Evolutionary conservation across 2,888 invertebrate genomes (phyloP).

Genomic region (Chalcosyrphus nemorum): DNA sequence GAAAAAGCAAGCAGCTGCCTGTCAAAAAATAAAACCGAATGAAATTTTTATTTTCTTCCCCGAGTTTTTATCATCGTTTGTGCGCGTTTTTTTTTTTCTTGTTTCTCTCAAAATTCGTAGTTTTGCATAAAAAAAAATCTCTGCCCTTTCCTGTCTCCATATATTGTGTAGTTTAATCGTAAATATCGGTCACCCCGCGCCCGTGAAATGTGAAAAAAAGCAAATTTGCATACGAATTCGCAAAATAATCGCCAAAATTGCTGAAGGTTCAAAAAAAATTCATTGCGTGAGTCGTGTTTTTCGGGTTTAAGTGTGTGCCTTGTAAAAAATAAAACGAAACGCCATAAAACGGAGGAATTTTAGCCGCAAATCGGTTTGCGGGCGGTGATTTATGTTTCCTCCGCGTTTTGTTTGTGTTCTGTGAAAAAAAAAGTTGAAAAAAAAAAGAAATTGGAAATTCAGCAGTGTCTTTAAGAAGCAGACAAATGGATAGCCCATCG

Average conservation of each 20-base stretch:
- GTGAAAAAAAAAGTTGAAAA: not conserved
- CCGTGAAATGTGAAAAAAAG: conserved; percentile 31
- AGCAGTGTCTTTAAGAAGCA: not conserved
- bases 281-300: conserved; percentile 27
- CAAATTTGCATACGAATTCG: conserved; percentile 46
- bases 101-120: conserved; percentile 6
- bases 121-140: conserved; percentile 3
- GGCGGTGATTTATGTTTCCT: not conserved
- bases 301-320: no score
- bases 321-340: no score
- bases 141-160: no score
- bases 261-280: no score
- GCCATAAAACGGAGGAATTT: not conserved
- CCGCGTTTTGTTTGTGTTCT: not conserved
- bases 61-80: not conserved
- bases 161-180: not conserved
- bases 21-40: conserved; percentile 37
- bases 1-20: conserved; percentile 56
- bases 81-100: conserved; percentile 19
- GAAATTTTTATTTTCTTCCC: not conserved
- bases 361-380: not conserved
- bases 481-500: conserved; percentile 46
- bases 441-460: not conserved
- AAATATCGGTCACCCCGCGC: conserved; percentile 1
- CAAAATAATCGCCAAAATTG: conserved; percentile 19